A percentile compares a stretch with the other conserved stretches of the same genome.
phyloP scores from a whole-genome alignment of 2,888 invertebrate species.

The Lycaena phlaeas region DNA sequence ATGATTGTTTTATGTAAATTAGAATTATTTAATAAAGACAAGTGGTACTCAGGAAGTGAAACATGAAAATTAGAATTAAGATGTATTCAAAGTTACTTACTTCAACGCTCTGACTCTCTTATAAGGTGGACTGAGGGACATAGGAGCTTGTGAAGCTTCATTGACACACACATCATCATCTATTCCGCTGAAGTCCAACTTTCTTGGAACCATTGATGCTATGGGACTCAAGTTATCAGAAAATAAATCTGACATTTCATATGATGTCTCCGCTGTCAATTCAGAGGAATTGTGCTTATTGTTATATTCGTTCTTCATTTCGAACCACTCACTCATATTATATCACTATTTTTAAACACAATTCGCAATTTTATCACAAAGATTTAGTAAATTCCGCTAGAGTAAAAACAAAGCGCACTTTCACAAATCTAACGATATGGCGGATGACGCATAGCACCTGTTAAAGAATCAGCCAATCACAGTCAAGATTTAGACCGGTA shows the following conservation, averaged over 20 bases:
- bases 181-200: slow-evolving; percentile 68
- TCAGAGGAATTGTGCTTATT: slow-evolving; percentile 64
- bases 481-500: slow-evolving; percentile 48
- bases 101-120: slow-evolving; percentile 73
- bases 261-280: slow-evolving; percentile 73
- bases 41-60: background rate
- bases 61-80: slow-evolving; percentile 11
- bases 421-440: slow-evolving; percentile 61
- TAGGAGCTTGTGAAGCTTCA: slow-evolving; percentile 40
- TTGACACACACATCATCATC: slow-evolving; percentile 60
- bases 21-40: background rate
- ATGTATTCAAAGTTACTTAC: slow-evolving; percentile 37
- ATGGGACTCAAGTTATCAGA: slow-evolving; percentile 75
- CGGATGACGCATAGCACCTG: slow-evolving; percentile 72
- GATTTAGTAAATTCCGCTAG: slow-evolving; percentile 30
- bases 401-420: slow-evolving; percentile 51
- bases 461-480: slow-evolving; percentile 46
- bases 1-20: background rate
- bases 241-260: slow-evolving; percentile 76
- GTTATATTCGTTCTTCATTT: slow-evolving; percentile 51
- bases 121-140: slow-evolving; percentile 68
- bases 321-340: slow-evolving; percentile 63
- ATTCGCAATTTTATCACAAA: slow-evolving; percentile 37
- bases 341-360: slow-evolving; percentile 42
- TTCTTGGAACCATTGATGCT: slow-evolving; percentile 69